phyloP scores from a whole-genome alignment of 2,888 invertebrate genomes.

The Nomada ruficornis region DNA sequence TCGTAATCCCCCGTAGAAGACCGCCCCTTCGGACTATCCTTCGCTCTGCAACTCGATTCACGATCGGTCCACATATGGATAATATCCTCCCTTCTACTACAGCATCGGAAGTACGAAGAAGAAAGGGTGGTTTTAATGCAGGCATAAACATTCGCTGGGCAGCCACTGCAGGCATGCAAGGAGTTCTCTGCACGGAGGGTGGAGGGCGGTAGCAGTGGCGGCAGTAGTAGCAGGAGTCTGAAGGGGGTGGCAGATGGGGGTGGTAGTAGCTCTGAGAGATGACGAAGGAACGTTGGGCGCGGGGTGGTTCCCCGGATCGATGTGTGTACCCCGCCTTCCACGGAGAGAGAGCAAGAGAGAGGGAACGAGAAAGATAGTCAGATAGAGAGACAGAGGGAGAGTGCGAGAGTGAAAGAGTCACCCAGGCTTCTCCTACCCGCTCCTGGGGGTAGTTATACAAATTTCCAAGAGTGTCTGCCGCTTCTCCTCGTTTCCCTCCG shows the following conservation, averaged over 20 bases:
- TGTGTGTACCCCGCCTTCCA: conserved; percentile 79
- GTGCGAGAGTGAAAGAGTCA: conserved; percentile 24
- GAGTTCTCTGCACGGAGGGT: conserved; percentile 45
- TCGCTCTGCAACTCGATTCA: conserved; percentile 1
- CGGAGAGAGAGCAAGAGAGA: conserved; percentile 18
- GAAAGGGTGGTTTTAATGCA: conserved; percentile 70
- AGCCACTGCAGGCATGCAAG: conserved; percentile 66
- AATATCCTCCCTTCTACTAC: conserved; percentile 1
- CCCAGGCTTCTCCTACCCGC: conserved; percentile 56
- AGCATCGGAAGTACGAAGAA: conserved; percentile 11
- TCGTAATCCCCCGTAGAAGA: not conserved
- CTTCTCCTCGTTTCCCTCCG: conserved; percentile 63
- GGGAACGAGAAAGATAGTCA: no score
- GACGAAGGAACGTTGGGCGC: conserved; percentile 78
- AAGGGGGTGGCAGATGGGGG: conserved; percentile 58
- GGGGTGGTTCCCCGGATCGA: conserved; percentile 81
- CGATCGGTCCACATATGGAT: conserved; percentile 33
- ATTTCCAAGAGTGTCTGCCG: conserved; percentile 83
- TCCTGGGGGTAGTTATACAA: conserved; percentile 84
- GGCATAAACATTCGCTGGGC: conserved; percentile 72
- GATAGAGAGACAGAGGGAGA: conserved; percentile 10
- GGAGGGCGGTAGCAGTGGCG: conserved; percentile 11
- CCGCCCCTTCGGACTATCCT: no score
- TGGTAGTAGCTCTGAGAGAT: conserved; percentile 76
- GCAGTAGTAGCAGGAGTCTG: conserved; percentile 5